These are phyloP conservation scores for Arrhamphus sclerolepis DNA, from an alignment of 2,797 vertebrate genomes.

Conservation along the genomic window DNA sequence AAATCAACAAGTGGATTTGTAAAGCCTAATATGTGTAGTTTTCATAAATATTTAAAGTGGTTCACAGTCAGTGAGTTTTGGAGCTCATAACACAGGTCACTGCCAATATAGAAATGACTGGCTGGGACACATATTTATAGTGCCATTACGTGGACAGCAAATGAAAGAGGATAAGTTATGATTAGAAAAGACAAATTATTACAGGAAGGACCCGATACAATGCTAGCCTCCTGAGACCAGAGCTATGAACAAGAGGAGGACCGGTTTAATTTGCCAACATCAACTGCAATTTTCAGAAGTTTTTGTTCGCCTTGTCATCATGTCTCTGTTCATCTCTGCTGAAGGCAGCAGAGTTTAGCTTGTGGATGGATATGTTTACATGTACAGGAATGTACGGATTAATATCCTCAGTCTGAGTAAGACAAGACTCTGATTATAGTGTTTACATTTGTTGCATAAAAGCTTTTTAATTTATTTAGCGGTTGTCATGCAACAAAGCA, in stretches of 20 bases:
- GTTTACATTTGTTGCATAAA: slow-evolving; percentile 6
- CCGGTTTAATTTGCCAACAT: no score
- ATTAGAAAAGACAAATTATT: not conserved
- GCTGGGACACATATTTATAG: not conserved
- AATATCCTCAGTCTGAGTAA: slow-evolving; percentile 1
- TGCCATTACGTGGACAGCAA: not conserved
- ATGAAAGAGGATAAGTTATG: not conserved
- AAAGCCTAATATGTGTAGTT: not conserved
- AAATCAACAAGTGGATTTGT: no score
- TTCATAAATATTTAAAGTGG: slow-evolving; percentile 17
- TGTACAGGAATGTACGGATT: slow-evolving; percentile 1
- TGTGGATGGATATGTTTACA: slow-evolving; percentile 9
- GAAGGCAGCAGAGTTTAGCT: no score
- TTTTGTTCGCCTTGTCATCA: no score
- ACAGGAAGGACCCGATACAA: no score
- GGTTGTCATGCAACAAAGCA: not conserved
- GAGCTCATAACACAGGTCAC: not conserved
- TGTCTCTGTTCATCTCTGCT: no score
- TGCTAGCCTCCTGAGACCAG: no score
- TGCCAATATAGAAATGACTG: no score
- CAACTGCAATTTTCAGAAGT: no score
- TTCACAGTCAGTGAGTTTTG: slow-evolving; percentile 10
- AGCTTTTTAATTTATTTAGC: not conserved
- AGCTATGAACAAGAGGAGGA: no score
- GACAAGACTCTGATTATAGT: slow-evolving; percentile 7